phyloP scores from a whole-genome alignment of 2,113 vertebrate genomes.

The Oophaga pumilio region DNA sequence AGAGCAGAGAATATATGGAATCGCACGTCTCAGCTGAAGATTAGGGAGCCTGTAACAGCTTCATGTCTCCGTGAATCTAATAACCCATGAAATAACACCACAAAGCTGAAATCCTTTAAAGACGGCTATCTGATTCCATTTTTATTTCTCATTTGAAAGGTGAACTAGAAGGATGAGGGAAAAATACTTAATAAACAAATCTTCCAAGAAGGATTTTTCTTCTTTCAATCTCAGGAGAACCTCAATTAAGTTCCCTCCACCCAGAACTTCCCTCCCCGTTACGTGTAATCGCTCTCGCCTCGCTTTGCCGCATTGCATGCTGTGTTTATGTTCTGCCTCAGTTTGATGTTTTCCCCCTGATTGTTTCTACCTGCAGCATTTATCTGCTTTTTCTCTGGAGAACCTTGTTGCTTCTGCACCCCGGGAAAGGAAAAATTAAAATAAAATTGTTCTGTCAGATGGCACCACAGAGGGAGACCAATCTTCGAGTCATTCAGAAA shows the following conservation, averaged over 20 bases:
- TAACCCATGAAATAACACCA: constrained; percentile 4
- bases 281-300: background rate
- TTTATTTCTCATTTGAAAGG: background rate
- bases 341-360: constrained; percentile 15
- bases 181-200: background rate
- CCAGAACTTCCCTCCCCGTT: background rate
- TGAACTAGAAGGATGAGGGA: background rate
- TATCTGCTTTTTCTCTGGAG: background rate
- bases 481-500: constrained; percentile 15
- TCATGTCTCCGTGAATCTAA: background rate
- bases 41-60: background rate
- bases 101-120: background rate
- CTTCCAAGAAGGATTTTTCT: background rate
- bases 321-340: constrained; percentile 26
- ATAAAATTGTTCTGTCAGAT: constrained; percentile 10
- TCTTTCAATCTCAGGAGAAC: background rate
- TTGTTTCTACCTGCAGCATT: constrained; percentile 7
- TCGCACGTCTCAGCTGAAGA: background rate
- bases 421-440: constrained; percentile 25
- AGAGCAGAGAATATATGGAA: background rate
- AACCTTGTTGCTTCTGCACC: background rate
- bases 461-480: constrained; percentile 7
- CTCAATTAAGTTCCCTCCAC: constrained; percentile 18
- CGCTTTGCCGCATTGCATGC: background rate
- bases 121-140: background rate